Evolutionary conservation across 2,888 invertebrate species (phyloP), one percentile per base, ranked within the genome.

Genomic region (Sipunculus nudus): DNA sequence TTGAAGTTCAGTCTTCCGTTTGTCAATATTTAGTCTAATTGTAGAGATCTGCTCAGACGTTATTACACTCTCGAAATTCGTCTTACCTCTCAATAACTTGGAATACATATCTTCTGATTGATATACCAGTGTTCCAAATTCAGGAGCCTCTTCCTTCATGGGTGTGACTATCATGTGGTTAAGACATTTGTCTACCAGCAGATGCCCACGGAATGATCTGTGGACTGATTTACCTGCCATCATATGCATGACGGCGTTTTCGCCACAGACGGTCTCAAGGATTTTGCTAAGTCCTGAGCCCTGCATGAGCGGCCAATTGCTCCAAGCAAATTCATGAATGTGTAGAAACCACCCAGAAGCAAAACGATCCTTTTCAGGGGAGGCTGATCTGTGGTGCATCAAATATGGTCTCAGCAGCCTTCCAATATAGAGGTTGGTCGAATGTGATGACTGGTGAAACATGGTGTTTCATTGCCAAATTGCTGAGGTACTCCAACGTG

Each of bases 201-300:
- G 58, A 53, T 61, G 61, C 13, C 59, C 61, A 38, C 61, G 58
- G 13, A 61, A 53, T 31, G 58, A 32, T 26, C 56, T 26, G 25
- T 56, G 55, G 21, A 55, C 25, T 35, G 56, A 48, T 46, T 53
- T 56, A n/a, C 56, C 56, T 19, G 56, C 29, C 56, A 56, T 13
- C 56, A 56, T 56, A 32, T 56, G 56, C 13, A n/a, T 26, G 29
- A 53, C 50, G 6, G 50, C 48, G 53, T 56, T 56, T 8, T 56
- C 49, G 19, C 56, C 56, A 32, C 23, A 56, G 13, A 31, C 49
- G 10, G 50, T 23, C 23, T 25, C n/a, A 5, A 56, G 46, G 26
- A 56, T 48, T 5, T 56, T 28, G 3, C 21, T 29, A n/a, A 56
- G 47, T 23, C 56, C 50, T 6, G 56, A 32, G 8, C 46, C 46